phyloP scores from a whole-genome alignment of 1,140 invertebrate species.

The Melitaea cinxia region DNA sequence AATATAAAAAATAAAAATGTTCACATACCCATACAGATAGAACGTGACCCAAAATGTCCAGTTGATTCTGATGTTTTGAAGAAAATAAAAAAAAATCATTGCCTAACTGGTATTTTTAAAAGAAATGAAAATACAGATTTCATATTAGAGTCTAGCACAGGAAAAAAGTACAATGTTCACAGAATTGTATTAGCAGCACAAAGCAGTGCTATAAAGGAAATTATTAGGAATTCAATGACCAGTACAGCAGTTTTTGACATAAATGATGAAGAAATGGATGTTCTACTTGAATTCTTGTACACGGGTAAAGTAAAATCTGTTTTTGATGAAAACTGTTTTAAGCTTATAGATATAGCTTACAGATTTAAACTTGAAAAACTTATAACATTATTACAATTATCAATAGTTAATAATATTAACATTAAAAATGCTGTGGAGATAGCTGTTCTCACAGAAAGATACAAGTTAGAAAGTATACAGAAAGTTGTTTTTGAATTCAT shows the following conservation, averaged over 20 bases:
- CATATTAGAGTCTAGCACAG: conserved; percentile 45
- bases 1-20: conserved; percentile 36
- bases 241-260: conserved; percentile 49
- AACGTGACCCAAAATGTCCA: conserved; percentile 34
- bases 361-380: conserved; percentile 58
- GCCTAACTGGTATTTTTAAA: conserved; percentile 44
- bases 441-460: conserved; percentile 58
- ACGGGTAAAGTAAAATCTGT: conserved; percentile 58
- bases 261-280: conserved; percentile 49
- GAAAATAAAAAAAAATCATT: conserved; percentile 51
- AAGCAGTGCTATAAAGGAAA: conserved; percentile 52
- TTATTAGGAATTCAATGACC: conserved; percentile 42
- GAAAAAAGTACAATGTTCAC: conserved; percentile 51
- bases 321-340: conserved; percentile 40
- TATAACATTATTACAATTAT: conserved; percentile 40
- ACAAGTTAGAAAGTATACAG: conserved; percentile 50
- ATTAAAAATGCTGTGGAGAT: conserved; percentile 61
- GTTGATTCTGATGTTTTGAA: conserved; percentile 46
- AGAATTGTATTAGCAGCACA: conserved; percentile 58
- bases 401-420: conserved; percentile 48
- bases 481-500: conserved; percentile 54
- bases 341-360: conserved; percentile 50
- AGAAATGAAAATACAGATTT: conserved; percentile 56
- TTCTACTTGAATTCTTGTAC: conserved; percentile 63
- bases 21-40: conserved; percentile 53